Base-by-base conservation (phyloP, 2,888 invertebrate species). In the Papilio protenor region DNA sequence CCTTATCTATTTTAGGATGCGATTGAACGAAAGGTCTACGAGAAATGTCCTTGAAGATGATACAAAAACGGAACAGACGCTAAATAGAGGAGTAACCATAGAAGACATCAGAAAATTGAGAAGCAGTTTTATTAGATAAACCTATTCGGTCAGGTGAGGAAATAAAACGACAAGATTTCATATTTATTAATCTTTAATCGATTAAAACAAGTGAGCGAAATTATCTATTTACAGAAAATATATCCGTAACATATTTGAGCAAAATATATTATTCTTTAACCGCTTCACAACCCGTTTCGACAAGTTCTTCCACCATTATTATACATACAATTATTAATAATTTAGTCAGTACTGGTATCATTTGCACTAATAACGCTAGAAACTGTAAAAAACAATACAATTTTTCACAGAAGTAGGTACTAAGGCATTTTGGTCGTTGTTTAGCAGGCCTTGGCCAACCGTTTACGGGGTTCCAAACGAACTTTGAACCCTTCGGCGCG, bases 401-500 rank as follows among this genome's bases (percentile, higher is more conserved):
- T 81, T 83, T 81, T 77, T 84, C 84, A 85, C 83, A 84, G 80
- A 77, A 80, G 77, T 81, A 81, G 76, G 80, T 81, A 82, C 81
- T 81, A 81, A 80, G 74, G 74, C 81, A 77, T 80, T 80, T 79
- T 73, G 71, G 74, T 77, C 78, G 71, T 64, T 75, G 72, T 75
- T 84, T 86, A 87, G 81, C 85, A 90, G 57, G 90, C 91, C 85
- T 93, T 94, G 78, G 93, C 87, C 79, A 85, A 83, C 81, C 87
- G 87, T 82, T 96, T 96, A 86, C 97, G 96, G 18, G 97, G 96
- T 84, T 96, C 95, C 59, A 98, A 92, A 81, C 95, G 96, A 76
- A 98, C 96, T 85, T 95, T 96, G 91, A 97, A 97, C 10, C 97
- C 97, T 88, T 97, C 97, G 64, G 96, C 95, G 74, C 97, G 96